Percentiles rank a stretch among this genome's conserved stretches.
Conservation (phyloP, 2,888 invertebrate genomes). For the Cremastinae sp. region DNA sequence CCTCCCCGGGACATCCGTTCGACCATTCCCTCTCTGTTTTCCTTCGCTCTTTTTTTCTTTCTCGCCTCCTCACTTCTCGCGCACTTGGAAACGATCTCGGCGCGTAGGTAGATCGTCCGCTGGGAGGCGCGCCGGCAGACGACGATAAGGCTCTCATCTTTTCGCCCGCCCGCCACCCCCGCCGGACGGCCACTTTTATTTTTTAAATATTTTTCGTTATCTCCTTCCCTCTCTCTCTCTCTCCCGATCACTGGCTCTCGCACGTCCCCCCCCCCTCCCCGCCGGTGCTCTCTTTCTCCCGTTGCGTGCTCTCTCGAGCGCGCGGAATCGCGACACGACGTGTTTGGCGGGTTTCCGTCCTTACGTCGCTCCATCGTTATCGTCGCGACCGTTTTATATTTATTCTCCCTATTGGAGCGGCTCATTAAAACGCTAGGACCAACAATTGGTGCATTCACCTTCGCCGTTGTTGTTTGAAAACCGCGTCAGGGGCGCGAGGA, state of each 20-base stretch:
- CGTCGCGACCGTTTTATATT: slow-evolving; percentile 8
- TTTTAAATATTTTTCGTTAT: slow-evolving; percentile 31
- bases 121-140: slow-evolving; percentile 53
- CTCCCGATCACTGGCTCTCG: slow-evolving; percentile 19
- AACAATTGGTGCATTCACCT: slow-evolving; percentile 75
- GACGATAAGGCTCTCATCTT: slow-evolving; percentile 45
- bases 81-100: slow-evolving; percentile 56
- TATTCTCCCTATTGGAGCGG: slow-evolving; percentile 20
- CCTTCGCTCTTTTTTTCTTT: slow-evolving; percentile 5
- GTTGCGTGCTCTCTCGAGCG: slow-evolving; percentile 25
- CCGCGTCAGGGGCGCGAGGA: slow-evolving; percentile 50
- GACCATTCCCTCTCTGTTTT: slow-evolving; percentile 8
- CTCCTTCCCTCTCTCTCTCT: slow-evolving; percentile 26
- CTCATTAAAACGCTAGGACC: slow-evolving; percentile 62
- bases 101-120: slow-evolving; percentile 58
- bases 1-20: slow-evolving; percentile 20
- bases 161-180: slow-evolving; percentile 18
- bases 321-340: slow-evolving; percentile 68
- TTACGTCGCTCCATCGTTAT: slow-evolving; percentile 61
- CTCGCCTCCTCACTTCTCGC: slow-evolving; percentile 26
- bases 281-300: slow-evolving; percentile 24
- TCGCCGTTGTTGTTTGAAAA: slow-evolving; percentile 63
- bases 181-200: slow-evolving; percentile 49
- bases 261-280: neutral
- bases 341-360: slow-evolving; percentile 76